Conservation (phyloP, 2,888 invertebrate genomes). For the Galerucella pusilla region DNA sequence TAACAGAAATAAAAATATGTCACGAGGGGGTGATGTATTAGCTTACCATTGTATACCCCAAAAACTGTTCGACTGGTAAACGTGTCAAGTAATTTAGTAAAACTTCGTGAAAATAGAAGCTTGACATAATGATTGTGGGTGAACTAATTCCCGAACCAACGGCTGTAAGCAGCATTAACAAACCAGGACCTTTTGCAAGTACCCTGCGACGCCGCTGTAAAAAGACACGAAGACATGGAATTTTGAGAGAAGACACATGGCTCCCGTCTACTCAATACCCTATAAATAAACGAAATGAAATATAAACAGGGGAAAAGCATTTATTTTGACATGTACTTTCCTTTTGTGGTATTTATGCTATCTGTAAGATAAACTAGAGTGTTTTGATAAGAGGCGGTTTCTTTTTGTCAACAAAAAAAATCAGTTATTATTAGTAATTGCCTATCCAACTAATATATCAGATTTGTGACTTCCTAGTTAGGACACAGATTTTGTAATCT, state of each 20-base stretch:
- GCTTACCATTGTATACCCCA: no score
- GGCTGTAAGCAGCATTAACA: no score
- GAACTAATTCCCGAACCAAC: no score
- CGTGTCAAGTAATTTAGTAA: no score
- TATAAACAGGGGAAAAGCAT: conserved; percentile 40
- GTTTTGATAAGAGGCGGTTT: conserved; percentile 26
- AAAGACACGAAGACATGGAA: conserved; percentile 18
- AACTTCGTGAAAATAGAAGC: no score
- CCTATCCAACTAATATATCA: neutral
- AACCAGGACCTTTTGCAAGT: neutral
- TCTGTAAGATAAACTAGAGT: conserved; percentile 19
- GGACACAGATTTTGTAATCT: no score
- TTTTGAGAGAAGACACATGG: conserved; percentile 40
- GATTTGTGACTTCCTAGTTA: no score
- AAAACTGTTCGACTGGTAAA: no score
- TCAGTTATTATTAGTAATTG: neutral
- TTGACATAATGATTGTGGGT: no score
- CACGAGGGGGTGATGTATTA: no score
- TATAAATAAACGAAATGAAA: conserved; percentile 41
- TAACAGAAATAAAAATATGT: no score
- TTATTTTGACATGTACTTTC: conserved; percentile 35
- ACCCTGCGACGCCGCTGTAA: conserved; percentile 3
- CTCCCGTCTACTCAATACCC: conserved; percentile 40
- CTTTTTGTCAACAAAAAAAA: conserved; percentile 6
- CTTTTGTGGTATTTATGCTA: conserved; percentile 33